phyloP scores from a whole-genome alignment of 92 coral and sea anemone genomes.

The Parazoanthus swiftii region DNA sequence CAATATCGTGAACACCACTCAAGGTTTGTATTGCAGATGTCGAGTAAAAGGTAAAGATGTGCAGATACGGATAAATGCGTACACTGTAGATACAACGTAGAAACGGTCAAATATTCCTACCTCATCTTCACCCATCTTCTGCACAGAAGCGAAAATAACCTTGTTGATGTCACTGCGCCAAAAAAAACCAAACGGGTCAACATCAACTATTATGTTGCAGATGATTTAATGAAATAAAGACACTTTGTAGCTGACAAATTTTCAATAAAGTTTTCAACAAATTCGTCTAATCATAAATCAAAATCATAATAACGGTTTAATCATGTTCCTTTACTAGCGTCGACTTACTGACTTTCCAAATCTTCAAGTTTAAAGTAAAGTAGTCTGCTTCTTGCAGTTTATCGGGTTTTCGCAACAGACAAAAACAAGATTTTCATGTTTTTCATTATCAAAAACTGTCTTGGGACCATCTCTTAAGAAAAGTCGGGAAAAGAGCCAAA shows the following conservation, averaged over 20 bases:
- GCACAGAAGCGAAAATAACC: constrained; percentile 69
- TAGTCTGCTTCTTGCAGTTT: background rate
- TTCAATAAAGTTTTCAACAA: background rate
- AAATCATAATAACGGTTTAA: background rate
- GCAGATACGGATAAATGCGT: no score
- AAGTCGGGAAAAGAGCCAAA: no score
- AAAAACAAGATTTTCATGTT: no score
- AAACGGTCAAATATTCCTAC: background rate
- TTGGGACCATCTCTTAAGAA: no score
- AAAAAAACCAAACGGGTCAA: background rate
- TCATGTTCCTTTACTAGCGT: background rate
- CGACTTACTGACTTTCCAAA: background rate
- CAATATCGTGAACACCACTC: no score
- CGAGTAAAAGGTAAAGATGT: no score
- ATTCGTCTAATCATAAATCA: background rate
- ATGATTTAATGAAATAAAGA: background rate
- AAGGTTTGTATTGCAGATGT: no score
- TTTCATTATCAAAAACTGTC: no score
- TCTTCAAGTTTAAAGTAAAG: background rate
- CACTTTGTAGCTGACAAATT: background rate
- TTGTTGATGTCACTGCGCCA: constrained; percentile 63
- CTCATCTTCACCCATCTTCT: constrained; percentile 42
- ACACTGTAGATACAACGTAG: background rate
- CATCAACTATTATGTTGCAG: background rate
- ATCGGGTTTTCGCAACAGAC: no score